These are phyloP conservation scores for Drosophila busckii DNA, from an alignment of 1,140 invertebrate species.

Conservation along the genomic window DNA sequence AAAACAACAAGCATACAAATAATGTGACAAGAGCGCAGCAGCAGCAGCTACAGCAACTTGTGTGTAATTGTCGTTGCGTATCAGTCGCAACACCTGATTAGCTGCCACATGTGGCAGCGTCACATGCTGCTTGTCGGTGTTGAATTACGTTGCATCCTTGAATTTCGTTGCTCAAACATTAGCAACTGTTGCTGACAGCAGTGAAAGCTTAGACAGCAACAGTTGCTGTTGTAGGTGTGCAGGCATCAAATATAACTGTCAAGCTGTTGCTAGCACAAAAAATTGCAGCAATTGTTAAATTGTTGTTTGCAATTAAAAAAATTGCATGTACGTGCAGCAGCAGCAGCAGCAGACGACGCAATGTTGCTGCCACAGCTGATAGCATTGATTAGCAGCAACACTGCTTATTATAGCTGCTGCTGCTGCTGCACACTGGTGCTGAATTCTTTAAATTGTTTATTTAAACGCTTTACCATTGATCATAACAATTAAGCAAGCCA, in stretches of 20 bases:
- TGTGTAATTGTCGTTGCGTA: constrained; percentile 72
- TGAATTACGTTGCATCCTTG: constrained; percentile 52
- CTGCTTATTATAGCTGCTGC: constrained; percentile 14
- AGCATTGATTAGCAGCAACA: constrained; percentile 52
- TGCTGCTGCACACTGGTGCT: not conserved
- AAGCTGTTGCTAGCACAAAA: constrained; percentile 4
- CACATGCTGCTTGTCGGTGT: constrained; percentile 52
- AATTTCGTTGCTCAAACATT: constrained; percentile 54
- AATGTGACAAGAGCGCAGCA: constrained; percentile 57
- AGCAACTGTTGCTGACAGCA: constrained; percentile 11
- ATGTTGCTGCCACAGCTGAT: constrained; percentile 27
- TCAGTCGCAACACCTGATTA: constrained; percentile 76
- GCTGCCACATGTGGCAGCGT: constrained; percentile 23
- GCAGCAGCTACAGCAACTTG: constrained; percentile 31
- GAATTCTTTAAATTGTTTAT: constrained; percentile 3
- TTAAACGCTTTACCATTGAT: no score
- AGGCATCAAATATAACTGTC: constrained; percentile 29
- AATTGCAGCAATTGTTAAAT: constrained; percentile 47
- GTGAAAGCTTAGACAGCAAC: constrained; percentile 3
- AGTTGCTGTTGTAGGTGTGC: constrained; percentile 32
- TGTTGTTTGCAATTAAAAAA: constrained; percentile 66
- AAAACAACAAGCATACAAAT: constrained; percentile 73
- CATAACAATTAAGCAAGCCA: constrained; percentile 12
- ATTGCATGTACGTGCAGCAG: constrained; percentile 60
- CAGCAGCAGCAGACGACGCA: constrained; percentile 8